These are phyloP conservation scores for Microcebus jonahi DNA, from an alignment of 2,113 vertebrate genomes.

Conservation along the genomic window DNA sequence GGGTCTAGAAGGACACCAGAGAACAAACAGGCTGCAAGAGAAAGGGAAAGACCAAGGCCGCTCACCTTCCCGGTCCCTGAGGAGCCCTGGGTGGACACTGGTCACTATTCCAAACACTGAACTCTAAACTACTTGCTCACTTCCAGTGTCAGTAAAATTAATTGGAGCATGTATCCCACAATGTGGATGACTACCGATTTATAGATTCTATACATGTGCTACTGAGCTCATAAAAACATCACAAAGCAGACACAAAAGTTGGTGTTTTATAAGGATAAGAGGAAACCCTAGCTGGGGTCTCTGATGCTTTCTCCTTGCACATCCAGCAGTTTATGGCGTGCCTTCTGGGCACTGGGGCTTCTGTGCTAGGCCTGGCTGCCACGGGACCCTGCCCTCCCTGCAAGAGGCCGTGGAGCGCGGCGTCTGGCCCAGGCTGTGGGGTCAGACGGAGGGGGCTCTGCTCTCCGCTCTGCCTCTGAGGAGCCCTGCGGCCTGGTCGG, in stretches of 20 bases:
- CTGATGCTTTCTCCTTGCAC: background rate
- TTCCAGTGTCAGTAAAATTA: background rate
- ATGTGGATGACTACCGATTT: background rate
- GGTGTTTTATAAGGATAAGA: background rate
- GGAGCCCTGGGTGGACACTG: background rate
- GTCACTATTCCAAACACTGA: background rate
- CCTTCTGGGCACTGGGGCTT: background rate
- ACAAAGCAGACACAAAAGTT: background rate
- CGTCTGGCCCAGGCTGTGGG: background rate
- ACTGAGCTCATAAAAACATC: background rate
- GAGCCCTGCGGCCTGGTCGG: background rate
- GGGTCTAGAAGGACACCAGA: background rate
- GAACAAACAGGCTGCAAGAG: background rate
- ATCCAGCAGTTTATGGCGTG: fast-evolving
- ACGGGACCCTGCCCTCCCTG: too few relatives aligned
- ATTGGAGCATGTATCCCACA: background rate
- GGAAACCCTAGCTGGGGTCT: background rate
- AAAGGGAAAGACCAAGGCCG: background rate
- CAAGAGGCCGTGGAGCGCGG: background rate
- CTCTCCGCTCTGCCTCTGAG: background rate
- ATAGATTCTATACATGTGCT: background rate
- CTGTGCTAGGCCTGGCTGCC: fast-evolving
- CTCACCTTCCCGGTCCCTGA: fast-evolving
- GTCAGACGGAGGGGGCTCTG: fast-evolving
- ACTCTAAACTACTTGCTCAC: background rate